Conservation (phyloP, 1,140 invertebrate genomes). For the Ips typographus region DNA sequence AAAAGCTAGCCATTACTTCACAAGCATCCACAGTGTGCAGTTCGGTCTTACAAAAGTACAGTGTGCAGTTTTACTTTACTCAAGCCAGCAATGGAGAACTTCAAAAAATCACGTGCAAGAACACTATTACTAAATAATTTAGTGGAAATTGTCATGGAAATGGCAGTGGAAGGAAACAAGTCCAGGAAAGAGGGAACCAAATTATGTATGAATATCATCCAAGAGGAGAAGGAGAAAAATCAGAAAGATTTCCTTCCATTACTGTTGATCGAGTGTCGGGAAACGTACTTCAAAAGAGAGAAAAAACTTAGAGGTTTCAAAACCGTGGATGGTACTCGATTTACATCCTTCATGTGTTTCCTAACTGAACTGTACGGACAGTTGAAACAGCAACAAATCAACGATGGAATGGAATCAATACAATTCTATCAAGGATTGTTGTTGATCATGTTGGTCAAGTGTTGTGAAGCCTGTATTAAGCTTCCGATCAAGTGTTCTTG, state of each 20-base stretch:
- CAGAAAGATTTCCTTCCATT: conserved; percentile 73
- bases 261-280: conserved; percentile 82
- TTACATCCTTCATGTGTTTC: conserved; percentile 84
- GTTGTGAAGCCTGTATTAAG: conserved; percentile 79
- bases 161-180: conserved; percentile 74
- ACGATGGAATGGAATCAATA: conserved; percentile 66
- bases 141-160: conserved; percentile 75
- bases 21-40: too few species aligned
- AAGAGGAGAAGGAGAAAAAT: conserved; percentile 79
- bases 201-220: conserved; percentile 80
- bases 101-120: conserved; percentile 73
- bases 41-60: too few species aligned
- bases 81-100: conserved; percentile 75
- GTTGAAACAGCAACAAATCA: conserved; percentile 72
- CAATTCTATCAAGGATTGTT: conserved; percentile 68
- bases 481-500: conserved; percentile 69
- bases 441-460: conserved; percentile 78
- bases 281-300: conserved; percentile 85
- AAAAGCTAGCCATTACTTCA: too few species aligned
- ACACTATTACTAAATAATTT: conserved; percentile 73
- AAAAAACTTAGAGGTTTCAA: conserved; percentile 58
- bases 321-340: conserved; percentile 63
- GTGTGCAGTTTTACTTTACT: conserved; percentile 43
- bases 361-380: conserved; percentile 87
- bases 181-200: conserved; percentile 78